Evolutionary conservation across 2,888 invertebrate species (phyloP), one percentile per base, ranked within the genome.

Genomic region (Epinotia brunnichana): DNA sequence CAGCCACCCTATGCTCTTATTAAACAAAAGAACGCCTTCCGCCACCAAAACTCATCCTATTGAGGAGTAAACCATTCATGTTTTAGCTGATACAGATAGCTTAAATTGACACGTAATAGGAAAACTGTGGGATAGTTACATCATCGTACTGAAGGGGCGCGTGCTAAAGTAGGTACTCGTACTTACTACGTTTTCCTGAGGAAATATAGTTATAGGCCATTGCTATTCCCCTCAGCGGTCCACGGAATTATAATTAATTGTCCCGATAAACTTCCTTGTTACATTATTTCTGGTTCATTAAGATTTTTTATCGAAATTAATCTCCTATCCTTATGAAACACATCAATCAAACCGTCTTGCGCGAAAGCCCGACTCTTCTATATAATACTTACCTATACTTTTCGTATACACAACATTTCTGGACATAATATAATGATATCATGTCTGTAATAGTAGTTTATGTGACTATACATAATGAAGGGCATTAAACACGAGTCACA

Each of bases 1-100:
- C 80, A 78, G 83, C 78, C 83, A 77, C 78, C 80, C 77, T 82
- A 76, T 76, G 79, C 83, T 87, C 84, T 85, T 88, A 86, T 86
- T 85, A 85, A 85, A 85, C 82, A 83, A 73, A 48, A 73, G 68
- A 69, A 29, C 54, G 35, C 19, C 60, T 63, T 64, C 64, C 44
- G 24, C 7, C 13, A 44, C 5, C 53, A 53, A 57, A 29, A 10
- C 13, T 29, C n/a, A 54, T 15, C 51, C 19, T 29, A 62, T 21
- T 24, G n/a, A 59, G 1, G 9, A 39, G 39, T 41, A 19, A 1
- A 5, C 1, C 39, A 17, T 35, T 17, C 39, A 19, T 17, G 17
- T 9, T 35, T 35, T 39, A 11, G 15, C 15, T 29, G 29, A 29
- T 29, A 57, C 15, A 29, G 56, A 57, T 57, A 17, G 17, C 3